Base-by-base conservation (phyloP, 2,113 vertebrate species). In the Electrona antarctica region DNA sequence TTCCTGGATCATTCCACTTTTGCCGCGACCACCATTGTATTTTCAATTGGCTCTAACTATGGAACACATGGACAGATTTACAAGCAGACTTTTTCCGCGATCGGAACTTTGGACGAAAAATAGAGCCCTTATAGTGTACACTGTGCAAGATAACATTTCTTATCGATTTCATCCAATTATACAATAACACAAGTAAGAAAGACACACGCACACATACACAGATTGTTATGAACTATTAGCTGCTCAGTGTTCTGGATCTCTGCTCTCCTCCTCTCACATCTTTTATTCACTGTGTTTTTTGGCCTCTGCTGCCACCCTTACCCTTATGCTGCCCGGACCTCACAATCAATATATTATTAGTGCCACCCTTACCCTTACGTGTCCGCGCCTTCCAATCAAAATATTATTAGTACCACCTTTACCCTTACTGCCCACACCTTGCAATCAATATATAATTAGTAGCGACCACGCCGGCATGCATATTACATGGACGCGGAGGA, bases 361-460 rank as follows among this genome's bases (percentile, higher is more conserved):
- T 41, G 33, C 33, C 33, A 41, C 33, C 33, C 33, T 41, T 41
- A 6, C 33, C 33, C 33, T 41, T 66, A 46, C 78, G 21, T 80
- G 71, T 75, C 78, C 80, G 85, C 77, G 74, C 64, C 59, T 55
- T 79, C 75, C 51, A 85, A 88, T 91, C 89, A 86, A 90, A 90
- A 89, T 87, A 87, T 87, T 89, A 91, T 89, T 87, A 89, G 33
- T 41, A 2, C 33, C 33, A 41, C 33, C 33, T 6, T 41, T 41
- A 6, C 33, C 33, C 33, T 41, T 66, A 46, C 21, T 80, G 71
- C 77, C 78, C 80, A 86, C 77, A 76, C 64, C 59, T 55, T 79
- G 73, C 51, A 85, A 88, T 91, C 89, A 86, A 90, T 91, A 89
- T 86, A 87, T 87, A 88, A 91, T 89, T 88, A 89, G 33, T 4